phyloP scores from a whole-genome alignment of 1,140 invertebrate genomes.

The Ctenoplectra terminalis region DNA sequence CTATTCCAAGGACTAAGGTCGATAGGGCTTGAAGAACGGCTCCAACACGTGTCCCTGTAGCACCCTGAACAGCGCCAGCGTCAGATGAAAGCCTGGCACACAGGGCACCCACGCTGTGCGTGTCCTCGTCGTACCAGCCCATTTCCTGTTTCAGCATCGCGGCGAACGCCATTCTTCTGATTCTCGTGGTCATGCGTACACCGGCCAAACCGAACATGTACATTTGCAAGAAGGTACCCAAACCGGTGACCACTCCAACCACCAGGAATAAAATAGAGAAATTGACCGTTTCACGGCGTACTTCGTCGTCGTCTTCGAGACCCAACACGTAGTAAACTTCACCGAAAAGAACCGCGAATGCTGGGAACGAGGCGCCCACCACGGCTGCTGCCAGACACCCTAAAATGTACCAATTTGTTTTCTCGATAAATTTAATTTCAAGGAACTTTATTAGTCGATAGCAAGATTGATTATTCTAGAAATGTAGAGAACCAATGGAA shows the following conservation, averaged over 20 bases:
- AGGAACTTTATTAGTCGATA: not conserved
- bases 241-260: constrained; percentile 89
- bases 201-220: constrained; percentile 92
- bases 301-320: constrained; percentile 83
- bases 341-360: constrained; percentile 93
- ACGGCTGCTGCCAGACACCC: constrained; percentile 87
- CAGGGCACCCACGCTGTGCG: constrained; percentile 90
- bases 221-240: constrained; percentile 87
- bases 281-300: constrained; percentile 85
- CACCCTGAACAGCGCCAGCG: constrained; percentile 91
- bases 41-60: constrained; percentile 91
- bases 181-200: constrained; percentile 88
- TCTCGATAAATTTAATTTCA: not conserved
- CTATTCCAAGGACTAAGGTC: constrained; percentile 88
- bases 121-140: constrained; percentile 90
- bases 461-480: too few species aligned
- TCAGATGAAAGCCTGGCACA: constrained; percentile 91
- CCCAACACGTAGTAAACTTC: constrained; percentile 85
- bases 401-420: constrained; percentile 22
- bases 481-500: not conserved
- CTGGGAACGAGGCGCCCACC: constrained; percentile 90
- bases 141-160: constrained; percentile 92
- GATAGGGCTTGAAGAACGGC: constrained; percentile 90
- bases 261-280: constrained; percentile 88
- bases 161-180: constrained; percentile 87